phyloP scores from a whole-genome alignment of 2,113 vertebrate genomes.

The Dasyornis broadbenti region DNA sequence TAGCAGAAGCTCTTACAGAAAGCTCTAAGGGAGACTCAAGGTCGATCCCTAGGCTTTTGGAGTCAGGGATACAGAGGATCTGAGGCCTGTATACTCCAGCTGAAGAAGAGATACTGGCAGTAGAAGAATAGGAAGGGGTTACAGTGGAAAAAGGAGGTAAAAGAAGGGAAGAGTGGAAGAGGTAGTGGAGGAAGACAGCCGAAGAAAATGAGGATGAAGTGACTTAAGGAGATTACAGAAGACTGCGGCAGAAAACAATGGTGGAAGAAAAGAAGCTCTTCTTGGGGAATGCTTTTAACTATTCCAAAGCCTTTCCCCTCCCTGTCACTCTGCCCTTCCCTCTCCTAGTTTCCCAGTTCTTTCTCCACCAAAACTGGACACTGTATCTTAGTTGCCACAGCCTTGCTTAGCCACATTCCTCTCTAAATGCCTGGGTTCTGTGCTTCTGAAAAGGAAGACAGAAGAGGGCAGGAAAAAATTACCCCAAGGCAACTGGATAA shows the following conservation, averaged over 20 bases:
- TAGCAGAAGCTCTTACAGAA: neutral
- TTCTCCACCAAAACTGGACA: neutral
- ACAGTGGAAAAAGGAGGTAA: neutral
- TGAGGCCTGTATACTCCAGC: neutral
- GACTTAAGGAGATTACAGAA: neutral
- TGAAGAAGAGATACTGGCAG: neutral
- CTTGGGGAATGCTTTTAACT: neutral
- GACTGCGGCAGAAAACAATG: fast-evolving
- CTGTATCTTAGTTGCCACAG: neutral
- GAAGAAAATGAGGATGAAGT: neutral
- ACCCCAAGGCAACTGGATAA: neutral
- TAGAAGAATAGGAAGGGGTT: neutral
- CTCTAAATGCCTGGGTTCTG: neutral
- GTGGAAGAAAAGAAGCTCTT: neutral
- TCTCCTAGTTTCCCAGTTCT: neutral
- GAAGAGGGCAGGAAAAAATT: neutral
- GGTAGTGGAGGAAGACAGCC: neutral
- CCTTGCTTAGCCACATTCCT: neutral
- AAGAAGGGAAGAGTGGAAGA: neutral
- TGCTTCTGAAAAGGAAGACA: neutral
- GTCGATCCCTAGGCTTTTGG: neutral
- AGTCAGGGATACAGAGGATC: neutral
- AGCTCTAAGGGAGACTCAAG: neutral
- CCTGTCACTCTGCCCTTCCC: neutral
- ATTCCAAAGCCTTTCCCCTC: neutral